phyloP scores from a whole-genome alignment of 2,113 vertebrate species.

The Cygnus buccinator region DNA sequence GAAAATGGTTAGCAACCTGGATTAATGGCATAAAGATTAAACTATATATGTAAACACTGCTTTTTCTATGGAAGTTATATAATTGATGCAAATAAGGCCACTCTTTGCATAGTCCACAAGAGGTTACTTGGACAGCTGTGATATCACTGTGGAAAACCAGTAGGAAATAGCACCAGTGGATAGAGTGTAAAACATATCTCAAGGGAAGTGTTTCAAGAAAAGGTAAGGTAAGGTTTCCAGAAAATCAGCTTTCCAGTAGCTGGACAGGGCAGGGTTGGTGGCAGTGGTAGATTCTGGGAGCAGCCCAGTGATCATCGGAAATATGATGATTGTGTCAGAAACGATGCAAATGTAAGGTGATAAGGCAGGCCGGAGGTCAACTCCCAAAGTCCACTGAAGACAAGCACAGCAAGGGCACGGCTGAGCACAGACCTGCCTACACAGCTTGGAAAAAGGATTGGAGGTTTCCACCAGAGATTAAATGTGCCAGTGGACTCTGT shows the following conservation, averaged over 20 bases:
- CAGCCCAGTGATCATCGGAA: slow-evolving; percentile 10
- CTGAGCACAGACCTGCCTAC: background rate
- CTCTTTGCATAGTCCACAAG: background rate
- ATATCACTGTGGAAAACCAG: background rate
- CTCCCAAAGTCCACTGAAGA: background rate
- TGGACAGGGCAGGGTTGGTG: background rate
- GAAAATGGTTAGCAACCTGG: background rate
- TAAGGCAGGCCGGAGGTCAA: background rate
- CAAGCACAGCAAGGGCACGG: background rate
- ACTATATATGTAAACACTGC: background rate
- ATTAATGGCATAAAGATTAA: background rate
- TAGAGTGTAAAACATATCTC: background rate
- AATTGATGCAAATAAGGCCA: background rate
- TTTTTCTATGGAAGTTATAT: background rate
- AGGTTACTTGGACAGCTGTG: background rate
- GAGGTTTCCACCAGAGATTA: background rate
- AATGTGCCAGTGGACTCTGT: background rate
- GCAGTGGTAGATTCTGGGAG: background rate
- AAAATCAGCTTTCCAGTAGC: background rate
- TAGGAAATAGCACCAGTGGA: background rate
- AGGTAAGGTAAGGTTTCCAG: background rate
- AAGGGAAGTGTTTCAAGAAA: background rate
- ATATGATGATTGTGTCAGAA: slow-evolving; percentile 26
- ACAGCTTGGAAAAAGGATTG: too few species aligned
- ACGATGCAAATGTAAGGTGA: background rate